Evolutionary conservation across 1,140 invertebrate genomes (phyloP), one percentile per base, ranked within the genome.

Genomic region (Pentalonia nigronervosa): DNA sequence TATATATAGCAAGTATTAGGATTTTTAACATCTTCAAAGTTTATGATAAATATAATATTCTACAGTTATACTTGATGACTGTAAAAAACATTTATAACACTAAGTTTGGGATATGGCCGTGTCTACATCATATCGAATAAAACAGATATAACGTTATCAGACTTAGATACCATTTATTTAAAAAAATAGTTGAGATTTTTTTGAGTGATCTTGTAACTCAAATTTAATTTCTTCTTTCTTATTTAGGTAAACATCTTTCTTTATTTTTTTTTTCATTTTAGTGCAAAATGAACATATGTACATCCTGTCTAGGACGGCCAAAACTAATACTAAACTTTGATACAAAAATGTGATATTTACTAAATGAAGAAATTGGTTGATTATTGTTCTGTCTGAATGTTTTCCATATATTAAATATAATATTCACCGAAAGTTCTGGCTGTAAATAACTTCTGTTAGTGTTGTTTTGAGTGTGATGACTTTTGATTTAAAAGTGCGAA

Each of bases 61-160:
- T 94, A 95, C 47, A 95, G 93, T 94, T 94, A 94, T 17, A 95
- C 91, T 93, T 95, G 95, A 23, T 94, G 56, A 36, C 93, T 93
- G 83, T 95, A 95, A 94, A 93, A 94, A 2, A 90, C 92, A 47
- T 94, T 93, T n/a, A 76, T 84, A n/a, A 94, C 91, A 60, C 90
- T 53, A 3, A 93, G 60, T 86, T 94, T 94, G 36, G 94, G 94
- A 8, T 94, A 50, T 4, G 92, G 94, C 56, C 93, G 94, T 25
- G 89, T 93, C 76, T 94, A 93, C 86, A 94, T 92, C 93, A 94
- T 93, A 53, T 94, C 94, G 93, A 94, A 94, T 11, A 53, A 6
- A 48, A 50, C 41, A 91, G 48, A 48, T 34, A 14, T 34, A n/a
- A 76, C 47, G 2, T 14, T 36, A 23, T 20, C 56, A 21, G 50